These are phyloP conservation scores for Agonopterix alstromeriana DNA, from an alignment of 2,888 invertebrate species.

Conservation along the genomic window DNA sequence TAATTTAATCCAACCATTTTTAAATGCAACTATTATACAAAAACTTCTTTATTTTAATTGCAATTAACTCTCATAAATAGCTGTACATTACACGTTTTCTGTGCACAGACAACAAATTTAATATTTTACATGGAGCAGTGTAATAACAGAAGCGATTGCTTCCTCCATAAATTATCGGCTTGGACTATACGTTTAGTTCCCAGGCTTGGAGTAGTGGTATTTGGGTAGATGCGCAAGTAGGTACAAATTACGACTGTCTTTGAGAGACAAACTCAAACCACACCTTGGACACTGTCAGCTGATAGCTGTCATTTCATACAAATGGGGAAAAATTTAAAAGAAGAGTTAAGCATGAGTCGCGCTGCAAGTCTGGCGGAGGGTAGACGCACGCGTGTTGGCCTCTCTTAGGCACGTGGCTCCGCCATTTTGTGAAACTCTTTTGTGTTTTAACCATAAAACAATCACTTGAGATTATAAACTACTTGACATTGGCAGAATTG, in stretches of 20 bases:
- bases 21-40: background rate
- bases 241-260: conserved; percentile 4
- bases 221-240: conserved; percentile 2
- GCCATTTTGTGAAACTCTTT: too few species aligned
- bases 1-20: too few species aligned
- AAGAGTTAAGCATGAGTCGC: too few species aligned
- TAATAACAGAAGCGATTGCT: conserved; percentile 47
- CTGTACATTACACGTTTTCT: background rate
- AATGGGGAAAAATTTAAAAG: too few species aligned
- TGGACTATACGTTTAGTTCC: conserved; percentile 29
- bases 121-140: conserved; percentile 13
- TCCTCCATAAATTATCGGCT: conserved; percentile 44
- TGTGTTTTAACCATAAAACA: too few species aligned
- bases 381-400: too few species aligned
- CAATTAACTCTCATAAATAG: background rate
- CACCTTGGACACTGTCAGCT: too few species aligned
- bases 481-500: too few species aligned
- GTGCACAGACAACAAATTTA: conserved; percentile 13
- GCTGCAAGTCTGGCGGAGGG: too few species aligned
- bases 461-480: too few species aligned
- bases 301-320: too few species aligned
- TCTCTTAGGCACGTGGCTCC: too few species aligned
- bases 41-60: background rate
- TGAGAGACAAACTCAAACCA: conserved; percentile 3
- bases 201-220: conserved; percentile 16